Evolutionary conservation across 2,797 vertebrate species (phyloP).

Genomic region (Hippoglossus hippoglossus): DNA sequence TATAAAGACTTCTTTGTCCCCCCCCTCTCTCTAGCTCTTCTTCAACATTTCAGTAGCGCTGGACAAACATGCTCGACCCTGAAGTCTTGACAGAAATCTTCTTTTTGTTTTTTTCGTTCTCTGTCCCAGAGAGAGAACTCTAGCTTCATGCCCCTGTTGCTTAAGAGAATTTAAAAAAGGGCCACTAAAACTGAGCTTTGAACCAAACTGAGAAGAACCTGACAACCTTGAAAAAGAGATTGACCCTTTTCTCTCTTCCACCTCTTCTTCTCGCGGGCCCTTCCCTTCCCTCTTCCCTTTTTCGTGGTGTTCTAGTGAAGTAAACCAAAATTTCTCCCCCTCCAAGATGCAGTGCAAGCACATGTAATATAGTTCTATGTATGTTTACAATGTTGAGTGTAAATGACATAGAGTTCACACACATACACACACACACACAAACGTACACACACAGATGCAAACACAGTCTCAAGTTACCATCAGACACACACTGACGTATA

Average conservation of each 20-base stretch:
- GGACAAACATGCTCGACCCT: conserved; percentile 36
- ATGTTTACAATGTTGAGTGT: conserved; percentile 99
- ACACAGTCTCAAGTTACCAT: conserved; percentile 33
- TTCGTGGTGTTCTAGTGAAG: conserved; percentile 93
- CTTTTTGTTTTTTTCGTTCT: conserved; percentile 25
- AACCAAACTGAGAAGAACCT: conserved; percentile 73
- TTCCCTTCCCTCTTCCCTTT: conserved; percentile 72
- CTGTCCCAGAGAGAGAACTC: conserved; percentile 32
- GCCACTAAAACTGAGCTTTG: conserved; percentile 72
- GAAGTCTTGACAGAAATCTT: conserved; percentile 49
- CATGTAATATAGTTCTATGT: conserved; percentile 99
- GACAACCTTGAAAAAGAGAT: conserved; percentile 64
- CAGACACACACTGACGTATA: conserved; percentile 75
- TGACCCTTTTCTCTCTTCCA: conserved; percentile 19
- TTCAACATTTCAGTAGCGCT: conserved; percentile 54
- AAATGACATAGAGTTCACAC: conserved; percentile 94
- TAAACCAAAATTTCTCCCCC: conserved; percentile 81
- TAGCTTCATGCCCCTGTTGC: conserved; percentile 40
- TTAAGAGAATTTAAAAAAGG: conserved; percentile 41
- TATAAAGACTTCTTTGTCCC: conserved; percentile 31
- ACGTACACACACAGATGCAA: conserved; percentile 43
- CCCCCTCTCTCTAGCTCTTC: conserved; percentile 8
- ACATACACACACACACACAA: conserved; percentile 57
- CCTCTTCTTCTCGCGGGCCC: conserved; percentile 21
- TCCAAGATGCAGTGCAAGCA: conserved; percentile 93